Conservation (phyloP, 2,113 vertebrate genomes). For the human region DNA sequence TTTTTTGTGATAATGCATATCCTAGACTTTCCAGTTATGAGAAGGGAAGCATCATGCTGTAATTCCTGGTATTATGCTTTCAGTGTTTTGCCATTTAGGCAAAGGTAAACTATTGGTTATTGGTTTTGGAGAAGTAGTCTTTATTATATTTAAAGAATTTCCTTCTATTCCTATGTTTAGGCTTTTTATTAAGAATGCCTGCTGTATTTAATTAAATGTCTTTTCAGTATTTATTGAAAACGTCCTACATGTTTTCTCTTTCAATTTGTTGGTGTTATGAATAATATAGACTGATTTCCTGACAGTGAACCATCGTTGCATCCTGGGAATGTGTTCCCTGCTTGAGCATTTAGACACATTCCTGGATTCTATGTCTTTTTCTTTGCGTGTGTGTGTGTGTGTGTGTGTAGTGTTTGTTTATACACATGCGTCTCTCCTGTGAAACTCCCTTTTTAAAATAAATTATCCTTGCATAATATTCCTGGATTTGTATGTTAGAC, state of each 20-base stretch:
- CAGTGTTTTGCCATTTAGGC: background rate
- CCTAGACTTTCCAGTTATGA: background rate
- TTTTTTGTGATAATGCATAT: background rate
- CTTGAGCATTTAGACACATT: background rate
- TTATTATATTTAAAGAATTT: background rate
- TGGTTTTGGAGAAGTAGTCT: constrained; percentile 2
- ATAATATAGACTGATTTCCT: background rate
- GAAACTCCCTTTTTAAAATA: background rate
- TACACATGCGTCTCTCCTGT: constrained; percentile 13
- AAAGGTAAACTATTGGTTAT: background rate
- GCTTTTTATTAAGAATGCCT: background rate
- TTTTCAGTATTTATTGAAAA: background rate
- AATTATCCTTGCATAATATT: background rate
- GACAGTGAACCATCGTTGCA: background rate
- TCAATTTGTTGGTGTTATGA: background rate
- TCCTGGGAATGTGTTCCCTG: background rate
- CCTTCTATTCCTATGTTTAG: background rate
- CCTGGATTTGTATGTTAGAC: constrained; percentile 38
- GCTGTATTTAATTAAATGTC: background rate
- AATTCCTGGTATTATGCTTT: constrained; percentile 10
- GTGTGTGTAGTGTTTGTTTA: background rate
- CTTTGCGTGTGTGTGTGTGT: too few relatives aligned
- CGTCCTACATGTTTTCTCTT: background rate
- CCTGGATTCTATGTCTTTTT: too few relatives aligned
- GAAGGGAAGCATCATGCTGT: background rate